These are phyloP conservation scores for Mycalesis mineus DNA, from an alignment of 2,888 invertebrate genomes.

Conservation along the genomic window DNA sequence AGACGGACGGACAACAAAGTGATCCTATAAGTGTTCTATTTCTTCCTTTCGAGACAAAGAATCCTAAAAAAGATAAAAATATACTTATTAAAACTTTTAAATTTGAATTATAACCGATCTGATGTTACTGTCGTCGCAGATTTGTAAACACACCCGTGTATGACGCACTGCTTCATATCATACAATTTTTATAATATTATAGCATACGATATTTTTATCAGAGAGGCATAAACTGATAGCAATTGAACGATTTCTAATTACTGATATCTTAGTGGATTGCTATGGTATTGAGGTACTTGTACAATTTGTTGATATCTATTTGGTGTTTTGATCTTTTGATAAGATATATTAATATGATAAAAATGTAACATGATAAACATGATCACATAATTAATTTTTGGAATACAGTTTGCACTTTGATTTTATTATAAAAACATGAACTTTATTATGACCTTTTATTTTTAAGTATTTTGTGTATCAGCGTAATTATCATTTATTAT, in stretches of 20 bases:
- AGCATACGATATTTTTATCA: not conserved
- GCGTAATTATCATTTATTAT: too few relatives aligned
- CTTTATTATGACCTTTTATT: too few relatives aligned
- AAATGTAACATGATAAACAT: not conserved
- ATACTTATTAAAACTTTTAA: not conserved
- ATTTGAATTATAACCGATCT: not conserved
- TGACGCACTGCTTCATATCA: not conserved
- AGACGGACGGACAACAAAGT: too few relatives aligned
- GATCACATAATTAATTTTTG: not conserved
- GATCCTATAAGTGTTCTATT: too few relatives aligned
- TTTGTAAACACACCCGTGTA: not conserved
- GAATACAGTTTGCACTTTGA: too few relatives aligned
- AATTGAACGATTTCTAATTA: conserved; percentile 19
- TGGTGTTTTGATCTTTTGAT: conserved; percentile 21
- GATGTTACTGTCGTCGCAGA: not conserved
- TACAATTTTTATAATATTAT: conserved; percentile 3
- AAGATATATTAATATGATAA: conserved; percentile 17
- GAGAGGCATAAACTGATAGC: conserved; percentile 6
- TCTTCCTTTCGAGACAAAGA: too few relatives aligned
- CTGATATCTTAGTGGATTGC: conserved; percentile 14
- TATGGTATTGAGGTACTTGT: conserved; percentile 12
- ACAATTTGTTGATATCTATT: conserved; percentile 15
- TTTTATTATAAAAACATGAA: too few relatives aligned
- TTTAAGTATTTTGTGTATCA: too few relatives aligned
- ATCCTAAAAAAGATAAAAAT: too few relatives aligned